Evolutionary conservation across 1,140 invertebrate genomes (phyloP), one percentile per base, ranked within the genome.

Genomic region (Drosophila varians): DNA sequence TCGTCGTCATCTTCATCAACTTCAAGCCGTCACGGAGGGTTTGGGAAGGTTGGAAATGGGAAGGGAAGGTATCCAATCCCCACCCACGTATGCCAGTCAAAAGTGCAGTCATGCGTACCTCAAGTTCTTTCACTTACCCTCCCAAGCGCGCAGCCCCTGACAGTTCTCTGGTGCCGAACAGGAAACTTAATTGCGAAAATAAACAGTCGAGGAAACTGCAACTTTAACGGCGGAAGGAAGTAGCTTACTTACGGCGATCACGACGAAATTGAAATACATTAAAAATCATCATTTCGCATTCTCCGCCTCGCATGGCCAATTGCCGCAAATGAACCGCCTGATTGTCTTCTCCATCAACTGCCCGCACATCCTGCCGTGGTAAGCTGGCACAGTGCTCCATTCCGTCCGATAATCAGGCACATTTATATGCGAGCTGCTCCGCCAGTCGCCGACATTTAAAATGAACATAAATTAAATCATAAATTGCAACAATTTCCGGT

Each of bases 401-500:
- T 49, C 48, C 53, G 57, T 28, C 40, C 55, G 82, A 80, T 86
- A 86, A 86, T 86, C 80, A 80, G 82, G 62, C 36, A 45, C 80
- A 84, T 86, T 84, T 84, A 86, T 84, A 84, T 80, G 82, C 80
- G 28, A 47, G 19, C 9, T 23, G 28, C 28, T 11, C 14, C 21
- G 19, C 25, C 40, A 60, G 52, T 45, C 38, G 60, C 40, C 38
- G 64, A 56, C 68, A 74, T 84, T 87, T 87, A 76, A 86, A 79
- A 87, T 53, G 80, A 74, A 87, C 82, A 86, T 86, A 87, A 87
- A 87, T 87, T 86, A 86, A 86, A 86, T 87, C 82, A 86, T 87
- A 87, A 86, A 86, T 86, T 86, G 82, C 74, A 77, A 61, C 77
- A 82, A 77, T 86, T 86, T 86, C 82, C 82, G 74, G 83, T 62